Conservation (phyloP, 2,888 invertebrate genomes). For the Stegophylla sp. region DNA sequence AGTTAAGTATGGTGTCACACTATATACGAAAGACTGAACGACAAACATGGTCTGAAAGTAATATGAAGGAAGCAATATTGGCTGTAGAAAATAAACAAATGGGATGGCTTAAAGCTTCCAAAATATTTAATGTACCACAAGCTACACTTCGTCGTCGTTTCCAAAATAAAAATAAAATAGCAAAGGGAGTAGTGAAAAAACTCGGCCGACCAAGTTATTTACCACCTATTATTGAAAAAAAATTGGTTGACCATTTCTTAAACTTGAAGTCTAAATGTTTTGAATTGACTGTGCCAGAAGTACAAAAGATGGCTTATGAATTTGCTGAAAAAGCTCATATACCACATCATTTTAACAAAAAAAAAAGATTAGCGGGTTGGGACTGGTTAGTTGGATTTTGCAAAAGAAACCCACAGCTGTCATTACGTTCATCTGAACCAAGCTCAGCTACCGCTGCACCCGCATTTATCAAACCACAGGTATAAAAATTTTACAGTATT, state of each 20-base stretch:
- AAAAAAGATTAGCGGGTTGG: background rate
- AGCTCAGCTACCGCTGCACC: background rate
- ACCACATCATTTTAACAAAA: background rate
- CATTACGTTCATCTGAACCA: background rate
- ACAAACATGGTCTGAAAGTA: constrained; percentile 41
- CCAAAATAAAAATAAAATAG: constrained; percentile 22
- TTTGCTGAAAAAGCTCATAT: constrained; percentile 57
- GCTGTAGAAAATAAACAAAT: constrained; percentile 59
- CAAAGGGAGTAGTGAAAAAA: constrained; percentile 25
- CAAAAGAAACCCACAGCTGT: background rate
- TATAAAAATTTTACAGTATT: background rate
- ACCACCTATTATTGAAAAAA: constrained; percentile 59
- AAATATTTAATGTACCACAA: constrained; percentile 60
- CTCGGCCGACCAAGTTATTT: constrained; percentile 60
- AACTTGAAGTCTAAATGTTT: constrained; percentile 62
- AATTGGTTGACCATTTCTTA: constrained; percentile 60
- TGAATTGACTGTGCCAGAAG: constrained; percentile 61
- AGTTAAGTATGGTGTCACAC: background rate
- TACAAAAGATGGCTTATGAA: constrained; percentile 62
- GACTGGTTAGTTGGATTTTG: background rate
- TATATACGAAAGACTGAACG: constrained; percentile 41
- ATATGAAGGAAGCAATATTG: constrained; percentile 36
- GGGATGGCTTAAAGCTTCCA: constrained; percentile 61
- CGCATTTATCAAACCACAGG: background rate
- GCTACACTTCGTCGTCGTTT: constrained; percentile 59